Conservation (phyloP, 2,888 invertebrate species). For the Tanaodytes sp. region DNA sequence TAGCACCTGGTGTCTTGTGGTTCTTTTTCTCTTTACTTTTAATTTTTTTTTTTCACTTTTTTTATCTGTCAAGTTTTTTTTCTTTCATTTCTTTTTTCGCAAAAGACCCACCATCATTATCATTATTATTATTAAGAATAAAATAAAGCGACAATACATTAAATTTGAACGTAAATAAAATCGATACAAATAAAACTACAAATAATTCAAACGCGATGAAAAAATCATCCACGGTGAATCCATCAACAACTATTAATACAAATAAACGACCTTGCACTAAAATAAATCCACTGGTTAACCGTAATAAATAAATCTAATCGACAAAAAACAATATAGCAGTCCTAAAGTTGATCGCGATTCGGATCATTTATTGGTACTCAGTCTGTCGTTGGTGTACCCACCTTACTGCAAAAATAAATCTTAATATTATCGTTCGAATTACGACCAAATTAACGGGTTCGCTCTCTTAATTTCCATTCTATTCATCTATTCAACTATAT, state of each 20-base stretch:
- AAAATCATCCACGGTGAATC: conserved; percentile 20
- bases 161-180: conserved; percentile 1
- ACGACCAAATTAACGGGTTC: conserved; percentile 10
- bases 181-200: not conserved
- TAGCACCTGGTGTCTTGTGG: conserved; percentile 45
- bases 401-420: conserved; percentile 19
- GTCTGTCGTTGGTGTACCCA: conserved; percentile 38
- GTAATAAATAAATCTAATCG: conserved; percentile 24
- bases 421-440: conserved; percentile 10
- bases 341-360: conserved; percentile 19
- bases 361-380: conserved; percentile 39
- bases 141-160: not conserved
- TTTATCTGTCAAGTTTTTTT: too few relatives aligned
- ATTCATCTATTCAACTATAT: too few relatives aligned
- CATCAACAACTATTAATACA: conserved; percentile 26
- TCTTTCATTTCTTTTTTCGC: conserved; percentile 1
- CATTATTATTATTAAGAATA: not conserved
- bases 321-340: conserved; percentile 24
- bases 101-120: not conserved
- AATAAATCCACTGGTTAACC: conserved; percentile 5
- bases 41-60: not conserved
- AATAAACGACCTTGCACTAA: conserved; percentile 17
- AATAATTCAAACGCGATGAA: conserved; percentile 10
- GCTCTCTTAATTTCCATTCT: not conserved
- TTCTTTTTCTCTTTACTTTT: not conserved